These are phyloP conservation scores for Macrosoma leucophasiata DNA, from an alignment of 2,888 invertebrate species.

Conservation along the genomic window DNA sequence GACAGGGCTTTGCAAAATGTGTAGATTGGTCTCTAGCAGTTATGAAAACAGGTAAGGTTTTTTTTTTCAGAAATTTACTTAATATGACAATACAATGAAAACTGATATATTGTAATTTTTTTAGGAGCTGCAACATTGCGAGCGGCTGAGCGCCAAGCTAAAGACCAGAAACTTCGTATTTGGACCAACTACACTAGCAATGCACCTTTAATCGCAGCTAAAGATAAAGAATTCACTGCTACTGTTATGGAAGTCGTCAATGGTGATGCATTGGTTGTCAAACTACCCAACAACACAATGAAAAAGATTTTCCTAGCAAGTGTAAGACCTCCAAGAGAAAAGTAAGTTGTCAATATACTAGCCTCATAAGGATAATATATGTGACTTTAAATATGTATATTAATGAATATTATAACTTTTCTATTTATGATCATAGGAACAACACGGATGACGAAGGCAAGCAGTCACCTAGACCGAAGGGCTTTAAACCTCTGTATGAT, in stretches of 20 bases:
- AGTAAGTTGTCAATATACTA: slow-evolving; percentile 40
- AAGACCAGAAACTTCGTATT: slow-evolving; percentile 88
- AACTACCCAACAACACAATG: slow-evolving; percentile 82
- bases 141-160: slow-evolving; percentile 89
- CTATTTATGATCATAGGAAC: slow-evolving; percentile 38
- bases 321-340: slow-evolving; percentile 93
- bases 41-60: slow-evolving; percentile 59
- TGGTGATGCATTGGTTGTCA: slow-evolving; percentile 94
- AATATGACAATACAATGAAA: neutral
- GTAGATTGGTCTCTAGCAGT: slow-evolving; percentile 68
- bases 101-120: slow-evolving; percentile 3
- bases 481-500: slow-evolving; percentile 94
- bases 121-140: slow-evolving; percentile 86
- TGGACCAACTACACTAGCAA: slow-evolving; percentile 95
- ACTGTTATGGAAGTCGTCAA: slow-evolving; percentile 93
- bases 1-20: slow-evolving; percentile 94
- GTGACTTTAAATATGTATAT: no score
- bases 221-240: slow-evolving; percentile 88
- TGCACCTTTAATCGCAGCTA: slow-evolving; percentile 81
- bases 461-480: slow-evolving; percentile 80
- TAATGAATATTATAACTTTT: slow-evolving; percentile 1
- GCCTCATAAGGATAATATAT: neutral
- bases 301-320: slow-evolving; percentile 98
- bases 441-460: slow-evolving; percentile 80
- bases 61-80: neutral